Evolutionary conservation across 2,113 vertebrate genomes (phyloP).

Genomic region (Stictonetta naevosa): DNA sequence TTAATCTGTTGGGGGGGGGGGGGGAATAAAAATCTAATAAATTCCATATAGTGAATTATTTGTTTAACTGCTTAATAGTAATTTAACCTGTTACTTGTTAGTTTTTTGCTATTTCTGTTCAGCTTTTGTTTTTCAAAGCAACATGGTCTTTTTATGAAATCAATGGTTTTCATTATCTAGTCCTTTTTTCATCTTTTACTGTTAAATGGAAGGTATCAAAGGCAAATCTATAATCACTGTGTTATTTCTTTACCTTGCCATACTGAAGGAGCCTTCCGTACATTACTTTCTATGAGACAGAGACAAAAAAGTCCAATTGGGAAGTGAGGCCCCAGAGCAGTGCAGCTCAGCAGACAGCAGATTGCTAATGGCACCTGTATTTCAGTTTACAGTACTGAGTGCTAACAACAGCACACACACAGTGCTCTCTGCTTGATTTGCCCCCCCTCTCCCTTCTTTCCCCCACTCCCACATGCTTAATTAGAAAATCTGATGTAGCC

Average conservation of each 20-base stretch:
- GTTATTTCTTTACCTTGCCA: neutral
- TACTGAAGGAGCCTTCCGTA: neutral
- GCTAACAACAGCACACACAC: conserved; percentile 19
- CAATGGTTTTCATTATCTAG: neutral
- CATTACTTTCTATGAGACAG: neutral
- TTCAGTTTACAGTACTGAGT: conserved; percentile 12
- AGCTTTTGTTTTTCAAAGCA: neutral
- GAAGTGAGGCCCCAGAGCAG: neutral
- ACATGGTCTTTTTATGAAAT: neutral
- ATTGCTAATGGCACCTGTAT: conserved; percentile 54
- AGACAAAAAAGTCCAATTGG: neutral
- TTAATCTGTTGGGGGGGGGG: neutral
- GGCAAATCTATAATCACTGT: neutral
- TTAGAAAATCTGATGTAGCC: conserved; percentile 65
- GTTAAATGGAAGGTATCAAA: neutral
- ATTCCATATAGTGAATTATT: conserved; percentile 11
- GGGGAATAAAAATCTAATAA: neutral
- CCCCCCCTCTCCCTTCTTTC: neutral
- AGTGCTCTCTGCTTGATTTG: neutral
- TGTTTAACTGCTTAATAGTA: neutral
- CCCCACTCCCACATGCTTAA: conserved; percentile 20
- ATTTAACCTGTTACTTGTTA: neutral
- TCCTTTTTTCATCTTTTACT: neutral
- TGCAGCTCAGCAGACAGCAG: conserved; percentile 24
- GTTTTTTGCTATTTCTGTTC: neutral